Conservation (phyloP, 2,888 invertebrate species). For the Isotomurus palustris region DNA sequence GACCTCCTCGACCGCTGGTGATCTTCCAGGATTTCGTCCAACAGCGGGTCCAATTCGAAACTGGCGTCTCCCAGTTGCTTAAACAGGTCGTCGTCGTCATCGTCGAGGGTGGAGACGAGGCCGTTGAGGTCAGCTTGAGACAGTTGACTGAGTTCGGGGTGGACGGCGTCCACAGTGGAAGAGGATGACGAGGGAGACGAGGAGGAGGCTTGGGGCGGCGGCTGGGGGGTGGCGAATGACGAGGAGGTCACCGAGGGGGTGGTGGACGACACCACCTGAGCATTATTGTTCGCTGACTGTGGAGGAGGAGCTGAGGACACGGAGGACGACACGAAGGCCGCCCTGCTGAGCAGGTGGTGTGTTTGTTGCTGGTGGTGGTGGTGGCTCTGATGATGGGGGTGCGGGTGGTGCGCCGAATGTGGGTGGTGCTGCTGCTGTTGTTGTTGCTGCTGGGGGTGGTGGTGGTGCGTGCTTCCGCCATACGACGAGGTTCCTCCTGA, state of each 20-base stretch:
- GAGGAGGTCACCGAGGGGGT: no score
- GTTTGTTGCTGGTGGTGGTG: background rate
- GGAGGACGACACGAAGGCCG: no score
- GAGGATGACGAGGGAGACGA: no score
- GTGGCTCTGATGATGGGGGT: conserved; percentile 11
- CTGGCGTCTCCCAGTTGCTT: conserved; percentile 77
- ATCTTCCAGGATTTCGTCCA: conserved; percentile 44
- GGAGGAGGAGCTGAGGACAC: no score
- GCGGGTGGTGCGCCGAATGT: background rate
- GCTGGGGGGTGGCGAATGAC: no score
- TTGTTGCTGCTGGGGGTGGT: background rate
- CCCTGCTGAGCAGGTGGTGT: no score
- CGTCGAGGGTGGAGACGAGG: conserved; percentile 61
- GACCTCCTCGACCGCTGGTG: background rate
- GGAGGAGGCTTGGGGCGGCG: no score
- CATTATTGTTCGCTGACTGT: no score
- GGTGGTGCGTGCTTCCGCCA: background rate
- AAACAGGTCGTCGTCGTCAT: conserved; percentile 72
- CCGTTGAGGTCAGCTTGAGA: conserved; percentile 68
- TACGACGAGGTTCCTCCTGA: background rate
- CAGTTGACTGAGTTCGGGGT: conserved; percentile 60
- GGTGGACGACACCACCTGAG: no score
- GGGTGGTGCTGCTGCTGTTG: background rate
- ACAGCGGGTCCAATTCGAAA: conserved; percentile 68
- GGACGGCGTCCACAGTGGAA: no score